Conservation (phyloP, 2,113 vertebrate species). For the Malurus alboscapulatus region DNA sequence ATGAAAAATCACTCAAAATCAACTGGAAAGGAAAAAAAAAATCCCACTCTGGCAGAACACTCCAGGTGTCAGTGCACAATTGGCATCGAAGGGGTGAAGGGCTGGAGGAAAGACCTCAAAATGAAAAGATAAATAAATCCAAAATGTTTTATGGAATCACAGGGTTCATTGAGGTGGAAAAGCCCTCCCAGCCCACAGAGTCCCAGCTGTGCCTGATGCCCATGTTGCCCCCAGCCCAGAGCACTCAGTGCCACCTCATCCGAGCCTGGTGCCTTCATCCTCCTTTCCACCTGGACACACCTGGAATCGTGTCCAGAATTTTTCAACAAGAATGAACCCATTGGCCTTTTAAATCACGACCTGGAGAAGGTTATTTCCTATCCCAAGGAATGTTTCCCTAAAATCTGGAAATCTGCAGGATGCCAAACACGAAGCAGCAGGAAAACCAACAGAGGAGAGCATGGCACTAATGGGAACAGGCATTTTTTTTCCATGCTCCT, state of each 20-base stretch:
- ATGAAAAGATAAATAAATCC: neutral
- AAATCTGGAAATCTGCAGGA: neutral
- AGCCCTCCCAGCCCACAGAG: rapidly evolving
- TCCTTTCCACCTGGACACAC: neutral
- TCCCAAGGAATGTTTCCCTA: neutral
- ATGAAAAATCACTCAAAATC: neutral
- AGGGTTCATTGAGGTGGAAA: neutral
- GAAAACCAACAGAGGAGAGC: neutral
- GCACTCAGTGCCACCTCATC: neutral
- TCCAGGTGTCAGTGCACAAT: neutral
- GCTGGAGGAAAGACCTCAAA: neutral
- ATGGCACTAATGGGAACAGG: neutral
- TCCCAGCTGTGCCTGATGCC: neutral
- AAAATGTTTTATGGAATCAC: neutral
- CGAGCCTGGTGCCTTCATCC: rapidly evolving
- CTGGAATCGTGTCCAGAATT: rapidly evolving
- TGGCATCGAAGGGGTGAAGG: neutral
- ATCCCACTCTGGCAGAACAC: neutral
- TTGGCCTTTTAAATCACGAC: neutral
- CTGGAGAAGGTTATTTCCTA: neutral
- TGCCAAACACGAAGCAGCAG: neutral
- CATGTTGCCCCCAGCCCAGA: neutral
- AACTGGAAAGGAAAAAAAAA: neutral
- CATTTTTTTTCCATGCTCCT: neutral
- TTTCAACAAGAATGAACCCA: neutral